Evolutionary conservation across 2,888 invertebrate genomes (phyloP).

Genomic region (Hirtodrosophila cameraria): DNA sequence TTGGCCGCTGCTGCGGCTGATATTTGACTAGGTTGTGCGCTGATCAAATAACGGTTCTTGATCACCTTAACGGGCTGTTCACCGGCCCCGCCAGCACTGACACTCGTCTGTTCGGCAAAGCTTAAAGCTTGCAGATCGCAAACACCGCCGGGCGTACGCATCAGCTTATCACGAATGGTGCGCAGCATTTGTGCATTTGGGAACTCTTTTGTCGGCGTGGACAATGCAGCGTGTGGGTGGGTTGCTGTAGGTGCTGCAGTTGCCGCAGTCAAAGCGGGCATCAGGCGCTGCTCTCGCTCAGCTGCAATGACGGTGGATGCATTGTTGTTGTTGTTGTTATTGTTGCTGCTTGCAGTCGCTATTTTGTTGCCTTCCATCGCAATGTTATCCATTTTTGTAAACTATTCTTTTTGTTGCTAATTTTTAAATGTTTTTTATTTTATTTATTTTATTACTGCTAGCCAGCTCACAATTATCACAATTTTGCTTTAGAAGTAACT

Average conservation of each 20-base stretch:
- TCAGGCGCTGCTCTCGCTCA: constrained; percentile 1
- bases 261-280: constrained; percentile 26
- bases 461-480: constrained; percentile 72
- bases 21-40: constrained; percentile 74
- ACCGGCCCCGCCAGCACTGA: constrained; percentile 5
- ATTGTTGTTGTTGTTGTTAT: constrained; percentile 6
- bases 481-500: constrained; percentile 53
- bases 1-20: constrained; percentile 73
- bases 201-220: constrained; percentile 79
- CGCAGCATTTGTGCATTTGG: constrained; percentile 72
- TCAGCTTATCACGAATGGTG: constrained; percentile 68
- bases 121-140: constrained; percentile 73
- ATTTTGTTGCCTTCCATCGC: constrained; percentile 61
- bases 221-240: constrained; percentile 26
- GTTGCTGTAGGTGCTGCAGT: constrained; percentile 15
- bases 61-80: constrained; percentile 85
- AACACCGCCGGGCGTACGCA: constrained; percentile 68
- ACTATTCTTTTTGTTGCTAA: constrained; percentile 34
- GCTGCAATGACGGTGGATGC: constrained; percentile 9
- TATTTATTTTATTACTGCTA: no score
- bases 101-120: constrained; percentile 54
- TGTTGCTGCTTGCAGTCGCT: constrained; percentile 26
- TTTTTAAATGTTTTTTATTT: constrained; percentile 28
- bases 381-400: constrained; percentile 72
- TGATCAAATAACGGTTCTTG: constrained; percentile 91